Conservation (phyloP, 2,888 invertebrate genomes). For the Agriotes lineatus region DNA sequence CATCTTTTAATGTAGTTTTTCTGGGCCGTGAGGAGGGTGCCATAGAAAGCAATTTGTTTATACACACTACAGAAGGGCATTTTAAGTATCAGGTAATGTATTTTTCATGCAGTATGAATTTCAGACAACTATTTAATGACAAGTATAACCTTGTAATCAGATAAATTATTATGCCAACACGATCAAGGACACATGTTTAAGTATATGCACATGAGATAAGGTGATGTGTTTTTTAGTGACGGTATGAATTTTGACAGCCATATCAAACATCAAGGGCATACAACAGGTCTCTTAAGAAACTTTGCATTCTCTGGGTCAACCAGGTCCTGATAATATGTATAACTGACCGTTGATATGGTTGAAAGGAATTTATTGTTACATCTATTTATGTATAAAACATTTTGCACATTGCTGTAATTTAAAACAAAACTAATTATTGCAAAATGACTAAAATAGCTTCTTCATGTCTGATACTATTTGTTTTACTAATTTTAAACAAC, state of each 20-base stretch:
- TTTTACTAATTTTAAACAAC: not conserved
- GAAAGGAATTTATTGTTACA: not conserved
- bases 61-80: slow-evolving; percentile 95
- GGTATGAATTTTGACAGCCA: not conserved
- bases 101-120: too few species aligned
- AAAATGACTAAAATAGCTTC: not conserved
- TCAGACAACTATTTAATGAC: not conserved
- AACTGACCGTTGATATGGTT: not conserved
- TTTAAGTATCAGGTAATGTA: slow-evolving; percentile 82
- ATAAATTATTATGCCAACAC: slow-evolving; percentile 19
- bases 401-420: not conserved
- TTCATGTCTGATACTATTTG: too few species aligned
- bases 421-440: not conserved
- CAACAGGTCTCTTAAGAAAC: not conserved
- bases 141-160: slow-evolving; percentile 14
- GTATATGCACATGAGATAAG: slow-evolving; percentile 8
- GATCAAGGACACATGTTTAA: slow-evolving; percentile 17
- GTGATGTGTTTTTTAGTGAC: slow-evolving; percentile 2
- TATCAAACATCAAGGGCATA: slow-evolving; percentile 9
- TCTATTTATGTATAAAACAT: not conserved
- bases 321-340: not conserved
- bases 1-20: slow-evolving; percentile 96
- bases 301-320: slow-evolving; percentile 14
- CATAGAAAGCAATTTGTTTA: slow-evolving; percentile 88
- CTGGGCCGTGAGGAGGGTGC: slow-evolving; percentile 92